phyloP scores from a whole-genome alignment of 2,797 vertebrate genomes.

The Ceryle rudis region DNA sequence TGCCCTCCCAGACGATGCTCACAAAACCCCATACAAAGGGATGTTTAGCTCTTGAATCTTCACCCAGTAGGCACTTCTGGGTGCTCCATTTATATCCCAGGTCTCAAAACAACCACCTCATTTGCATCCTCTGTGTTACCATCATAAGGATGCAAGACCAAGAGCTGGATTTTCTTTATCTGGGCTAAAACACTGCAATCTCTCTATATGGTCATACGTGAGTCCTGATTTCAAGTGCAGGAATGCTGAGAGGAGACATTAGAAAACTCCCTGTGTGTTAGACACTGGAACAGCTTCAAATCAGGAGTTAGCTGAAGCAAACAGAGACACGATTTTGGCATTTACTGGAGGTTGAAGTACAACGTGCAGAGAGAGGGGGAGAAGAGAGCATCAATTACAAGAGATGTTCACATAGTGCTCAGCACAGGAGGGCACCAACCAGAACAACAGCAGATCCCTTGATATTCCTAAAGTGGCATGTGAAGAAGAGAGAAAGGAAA shows the following conservation, averaged over 20 bases:
- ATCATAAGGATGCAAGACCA: not conserved
- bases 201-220: not conserved
- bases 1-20: not conserved
- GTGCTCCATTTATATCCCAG: not conserved
- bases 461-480: not conserved
- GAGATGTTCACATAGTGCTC: not conserved
- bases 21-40: not conserved
- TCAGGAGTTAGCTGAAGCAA: slow-evolving; percentile 10
- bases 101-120: not conserved
- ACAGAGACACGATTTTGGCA: not conserved
- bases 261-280: not conserved
- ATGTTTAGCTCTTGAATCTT: not conserved
- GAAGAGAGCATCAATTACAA: not conserved
- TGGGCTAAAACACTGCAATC: not conserved
- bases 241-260: slow-evolving; percentile 6
- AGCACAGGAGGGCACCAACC: not conserved
- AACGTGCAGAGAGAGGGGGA: not conserved
- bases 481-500: not conserved
- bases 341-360: not conserved
- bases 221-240: slow-evolving; percentile 4
- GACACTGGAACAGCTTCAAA: slow-evolving; percentile 21
- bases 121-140: not conserved
- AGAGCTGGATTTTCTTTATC: slow-evolving; percentile 14
- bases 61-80: not conserved
- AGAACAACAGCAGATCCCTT: fast-evolving